Conservation (phyloP, 2,888 invertebrate genomes). For the Apamea monoglypha region DNA sequence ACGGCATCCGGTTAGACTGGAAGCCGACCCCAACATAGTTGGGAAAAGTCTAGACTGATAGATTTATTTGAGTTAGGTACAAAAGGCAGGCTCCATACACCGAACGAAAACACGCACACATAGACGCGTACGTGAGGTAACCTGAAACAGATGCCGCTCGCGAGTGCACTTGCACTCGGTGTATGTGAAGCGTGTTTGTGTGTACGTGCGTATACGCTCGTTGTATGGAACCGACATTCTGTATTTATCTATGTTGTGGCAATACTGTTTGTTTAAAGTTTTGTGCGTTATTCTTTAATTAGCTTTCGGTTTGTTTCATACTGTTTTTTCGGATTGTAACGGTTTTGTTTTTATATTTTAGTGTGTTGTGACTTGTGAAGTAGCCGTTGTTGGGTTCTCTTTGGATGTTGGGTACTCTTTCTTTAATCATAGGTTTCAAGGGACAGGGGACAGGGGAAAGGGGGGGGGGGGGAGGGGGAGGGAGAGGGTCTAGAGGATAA, state of each 20-base stretch:
- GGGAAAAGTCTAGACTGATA: not conserved
- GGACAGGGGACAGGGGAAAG: too few relatives aligned
- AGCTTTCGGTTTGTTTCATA: conserved; percentile 50
- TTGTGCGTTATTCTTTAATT: conserved; percentile 64
- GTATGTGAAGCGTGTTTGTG: not conserved
- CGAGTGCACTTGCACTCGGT: not conserved
- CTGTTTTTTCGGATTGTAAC: conserved; percentile 50
- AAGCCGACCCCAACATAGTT: not conserved
- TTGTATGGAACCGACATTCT: not conserved
- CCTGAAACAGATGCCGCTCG: not conserved
- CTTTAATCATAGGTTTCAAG: not conserved
- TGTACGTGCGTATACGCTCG: not conserved
- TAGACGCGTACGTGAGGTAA: too few relatives aligned
- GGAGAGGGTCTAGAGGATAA: not conserved
- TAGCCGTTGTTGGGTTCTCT: not conserved
- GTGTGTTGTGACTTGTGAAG: conserved; percentile 5
- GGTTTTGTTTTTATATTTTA: conserved; percentile 32
- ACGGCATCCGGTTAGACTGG: not conserved
- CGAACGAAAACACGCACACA: not conserved
- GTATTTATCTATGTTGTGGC: conserved; percentile 20
- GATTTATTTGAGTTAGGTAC: too few relatives aligned
- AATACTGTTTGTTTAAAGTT: conserved; percentile 65
- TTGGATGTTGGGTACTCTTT: not conserved
- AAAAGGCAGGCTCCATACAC: too few relatives aligned
- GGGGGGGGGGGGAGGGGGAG: too few relatives aligned